Conservation (phyloP, 92 coral and sea anemone genomes). For the Metridium senile region DNA sequence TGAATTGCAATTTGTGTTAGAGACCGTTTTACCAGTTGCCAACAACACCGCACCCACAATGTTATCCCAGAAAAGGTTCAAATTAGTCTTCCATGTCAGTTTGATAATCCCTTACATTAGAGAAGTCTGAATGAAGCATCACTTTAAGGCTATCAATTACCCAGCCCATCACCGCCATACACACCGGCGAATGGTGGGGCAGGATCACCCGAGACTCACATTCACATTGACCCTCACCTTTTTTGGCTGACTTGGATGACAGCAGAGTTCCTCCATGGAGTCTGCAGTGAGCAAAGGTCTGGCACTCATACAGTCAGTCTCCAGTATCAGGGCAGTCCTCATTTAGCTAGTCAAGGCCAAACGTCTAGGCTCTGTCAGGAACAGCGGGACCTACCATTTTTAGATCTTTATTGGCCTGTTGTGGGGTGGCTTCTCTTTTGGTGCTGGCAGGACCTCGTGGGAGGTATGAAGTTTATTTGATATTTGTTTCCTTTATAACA, state of each 20-base stretch:
- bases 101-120: conserved; percentile 29
- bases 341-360: conserved; percentile 17
- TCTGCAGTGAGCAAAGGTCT: conserved; percentile 22
- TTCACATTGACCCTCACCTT: conserved; percentile 24
- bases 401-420: conserved; percentile 22
- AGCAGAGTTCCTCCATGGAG: conserved; percentile 28
- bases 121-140: conserved; percentile 34
- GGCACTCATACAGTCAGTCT: conserved; percentile 21
- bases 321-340: conserved; percentile 23
- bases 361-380: conserved; percentile 12
- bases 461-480: conserved; percentile 28
- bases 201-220: conserved; percentile 6
- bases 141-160: conserved; percentile 22
- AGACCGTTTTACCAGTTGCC: conserved; percentile 31
- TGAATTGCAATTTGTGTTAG: conserved; percentile 30
- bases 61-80: conserved; percentile 22
- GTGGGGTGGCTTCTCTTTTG: conserved; percentile 29
- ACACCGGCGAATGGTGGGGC: conserved; percentile 15
- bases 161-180: conserved; percentile 24
- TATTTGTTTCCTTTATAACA: conserved; percentile 2
- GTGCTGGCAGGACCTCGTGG: conserved; percentile 41
- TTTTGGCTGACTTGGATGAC: conserved; percentile 14
- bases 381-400: conserved; percentile 23
- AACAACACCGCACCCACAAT: conserved; percentile 17
- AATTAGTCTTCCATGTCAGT: conserved; percentile 25